Percentiles rank a stretch among this genome's conserved stretches.
These are phyloP conservation scores for Ostrea edulis DNA, from an alignment of 1,140 invertebrate genomes.

Conservation along the genomic window DNA sequence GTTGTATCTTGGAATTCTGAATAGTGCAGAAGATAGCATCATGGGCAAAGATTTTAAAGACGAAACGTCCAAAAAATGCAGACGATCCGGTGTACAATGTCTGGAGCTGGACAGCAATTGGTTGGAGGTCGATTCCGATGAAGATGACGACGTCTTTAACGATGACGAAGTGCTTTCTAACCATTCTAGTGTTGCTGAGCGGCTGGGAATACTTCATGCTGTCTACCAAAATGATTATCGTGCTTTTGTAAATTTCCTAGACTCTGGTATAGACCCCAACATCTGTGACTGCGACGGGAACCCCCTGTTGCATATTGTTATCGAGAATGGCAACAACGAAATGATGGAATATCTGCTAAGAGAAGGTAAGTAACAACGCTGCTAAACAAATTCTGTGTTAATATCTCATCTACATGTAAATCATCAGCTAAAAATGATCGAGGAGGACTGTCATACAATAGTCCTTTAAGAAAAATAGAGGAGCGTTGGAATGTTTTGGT, in stretches of 20 bases:
- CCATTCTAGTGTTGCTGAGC: constrained; percentile 3
- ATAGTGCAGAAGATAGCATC: neutral
- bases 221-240: constrained; percentile 1
- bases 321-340: constrained; percentile 25
- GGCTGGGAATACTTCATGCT: neutral
- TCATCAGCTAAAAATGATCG: too few species aligned
- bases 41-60: constrained; percentile 20
- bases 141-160: constrained; percentile 5
- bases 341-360: neutral
- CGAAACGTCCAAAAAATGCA: neutral
- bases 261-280: constrained; percentile 18
- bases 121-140: neutral
- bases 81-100: neutral
- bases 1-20: neutral
- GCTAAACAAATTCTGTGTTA: neutral
- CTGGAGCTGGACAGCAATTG: neutral
- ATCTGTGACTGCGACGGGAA: constrained; percentile 14
- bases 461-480: too few species aligned
- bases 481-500: neutral
- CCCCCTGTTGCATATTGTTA: constrained; percentile 5
- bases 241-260: neutral
- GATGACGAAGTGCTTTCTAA: constrained; percentile 10
- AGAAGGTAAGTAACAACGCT: neutral
- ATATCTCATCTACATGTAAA: neutral
- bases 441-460: too few species aligned